A percentile compares a stretch with the other conserved stretches of the same genome.
phyloP scores from a whole-genome alignment of 2,113 vertebrate genomes.

The Choloepus hoffmanni region DNA sequence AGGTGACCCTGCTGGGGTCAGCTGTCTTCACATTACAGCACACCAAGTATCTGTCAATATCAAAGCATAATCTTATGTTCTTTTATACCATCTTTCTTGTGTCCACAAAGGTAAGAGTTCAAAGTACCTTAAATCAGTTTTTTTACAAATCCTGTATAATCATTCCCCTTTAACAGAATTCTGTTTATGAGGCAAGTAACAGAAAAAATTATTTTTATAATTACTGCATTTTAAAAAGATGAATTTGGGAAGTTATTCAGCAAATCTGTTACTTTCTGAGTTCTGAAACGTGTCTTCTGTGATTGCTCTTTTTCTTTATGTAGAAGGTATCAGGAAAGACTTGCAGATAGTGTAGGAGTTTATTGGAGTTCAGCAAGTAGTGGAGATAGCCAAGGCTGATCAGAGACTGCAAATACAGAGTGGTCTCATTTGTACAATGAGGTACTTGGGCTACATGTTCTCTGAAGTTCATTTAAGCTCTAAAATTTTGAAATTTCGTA shows the following conservation, averaged over 20 bases:
- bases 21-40: constrained; percentile 95
- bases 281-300: constrained; percentile 4
- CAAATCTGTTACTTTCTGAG: constrained; percentile 15
- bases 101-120: constrained; percentile 91
- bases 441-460: background rate
- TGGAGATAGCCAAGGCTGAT: background rate
- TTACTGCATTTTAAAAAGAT: constrained; percentile 33
- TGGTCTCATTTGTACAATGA: constrained; percentile 18
- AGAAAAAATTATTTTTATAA: constrained; percentile 33
- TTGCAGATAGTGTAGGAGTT: background rate
- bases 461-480: constrained; percentile 46
- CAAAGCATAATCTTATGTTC: constrained; percentile 93
- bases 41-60: constrained; percentile 89
- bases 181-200: background rate
- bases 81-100: constrained; percentile 94
- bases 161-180: background rate
- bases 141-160: background rate
- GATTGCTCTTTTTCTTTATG: constrained; percentile 40
- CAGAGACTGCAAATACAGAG: background rate
- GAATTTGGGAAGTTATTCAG: constrained; percentile 45
- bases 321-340: background rate
- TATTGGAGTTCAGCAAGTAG: background rate
- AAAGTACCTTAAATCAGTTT: background rate
- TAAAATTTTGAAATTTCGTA: constrained; percentile 39
- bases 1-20: constrained; percentile 94